These are phyloP conservation scores for Acronicta alni DNA, from an alignment of 2,888 invertebrate species.

Conservation along the genomic window DNA sequence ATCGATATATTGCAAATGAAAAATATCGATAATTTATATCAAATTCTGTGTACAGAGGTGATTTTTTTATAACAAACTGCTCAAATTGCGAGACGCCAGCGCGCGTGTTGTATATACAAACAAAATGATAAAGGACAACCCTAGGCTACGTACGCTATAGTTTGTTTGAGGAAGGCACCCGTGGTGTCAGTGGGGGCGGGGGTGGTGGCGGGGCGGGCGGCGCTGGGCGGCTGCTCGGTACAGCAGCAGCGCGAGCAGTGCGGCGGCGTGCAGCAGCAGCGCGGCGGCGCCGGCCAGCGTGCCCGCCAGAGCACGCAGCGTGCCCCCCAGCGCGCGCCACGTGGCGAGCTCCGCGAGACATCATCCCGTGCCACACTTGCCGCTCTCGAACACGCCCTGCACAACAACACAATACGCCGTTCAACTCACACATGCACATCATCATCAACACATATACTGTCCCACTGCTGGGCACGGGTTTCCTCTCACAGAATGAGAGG, in stretches of 20 bases:
- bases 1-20: too few species aligned
- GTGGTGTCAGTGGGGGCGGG: slow-evolving; percentile 15
- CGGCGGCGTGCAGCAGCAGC: slow-evolving; percentile 56
- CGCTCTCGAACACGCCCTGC: slow-evolving; percentile 95
- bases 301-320: slow-evolving; percentile 59
- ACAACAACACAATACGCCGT: background rate
- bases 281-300: slow-evolving; percentile 57
- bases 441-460: too few species aligned
- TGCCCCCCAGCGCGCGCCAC: slow-evolving; percentile 60
- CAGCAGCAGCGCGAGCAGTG: slow-evolving; percentile 65
- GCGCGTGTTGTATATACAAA: slow-evolving; percentile 1
- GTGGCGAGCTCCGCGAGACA: slow-evolving; percentile 78
- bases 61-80: background rate
- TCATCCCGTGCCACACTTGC: slow-evolving; percentile 95
- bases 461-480: too few species aligned
- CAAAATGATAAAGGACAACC: slow-evolving; percentile 58
- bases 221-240: slow-evolving; percentile 46
- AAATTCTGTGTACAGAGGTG: too few species aligned
- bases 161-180: slow-evolving; percentile 48
- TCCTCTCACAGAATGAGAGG: too few species aligned
- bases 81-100: slow-evolving; percentile 10
- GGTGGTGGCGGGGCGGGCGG: slow-evolving; percentile 5
- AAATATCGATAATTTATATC: too few species aligned
- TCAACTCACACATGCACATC: too few species aligned
- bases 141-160: slow-evolving; percentile 30